phyloP scores from a whole-genome alignment of 2,113 vertebrate genomes.

The Verasper variegatus region DNA sequence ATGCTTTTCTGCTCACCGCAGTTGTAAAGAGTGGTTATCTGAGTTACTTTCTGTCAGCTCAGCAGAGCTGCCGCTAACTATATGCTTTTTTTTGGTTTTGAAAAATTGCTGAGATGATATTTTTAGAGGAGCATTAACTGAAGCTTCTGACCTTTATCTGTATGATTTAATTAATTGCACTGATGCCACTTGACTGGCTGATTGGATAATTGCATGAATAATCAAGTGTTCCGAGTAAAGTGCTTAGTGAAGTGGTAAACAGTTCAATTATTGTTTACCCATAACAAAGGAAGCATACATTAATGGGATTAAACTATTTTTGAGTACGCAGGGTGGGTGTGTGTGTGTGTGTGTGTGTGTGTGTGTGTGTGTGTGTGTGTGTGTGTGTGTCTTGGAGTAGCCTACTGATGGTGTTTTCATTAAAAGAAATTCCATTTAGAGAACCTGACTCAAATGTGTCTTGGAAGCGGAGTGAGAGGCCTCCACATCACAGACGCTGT shows the following conservation, averaged over 20 bases:
- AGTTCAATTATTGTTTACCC: not conserved
- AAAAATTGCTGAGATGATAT: too few species aligned
- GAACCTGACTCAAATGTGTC: conserved; percentile 5
- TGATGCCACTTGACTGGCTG: too few species aligned
- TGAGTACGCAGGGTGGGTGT: not conserved
- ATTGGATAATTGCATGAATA: not conserved
- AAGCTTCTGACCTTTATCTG: not conserved
- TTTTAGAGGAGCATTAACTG: too few species aligned
- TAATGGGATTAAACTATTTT: not conserved
- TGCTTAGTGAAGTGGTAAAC: not conserved
- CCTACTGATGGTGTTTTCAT: not conserved
- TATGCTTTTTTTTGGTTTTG: not conserved
- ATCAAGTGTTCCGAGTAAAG: not conserved
- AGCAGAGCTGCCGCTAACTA: not conserved
- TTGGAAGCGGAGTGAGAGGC: conserved; percentile 7
- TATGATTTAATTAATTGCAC: not conserved
- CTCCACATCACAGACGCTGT: conserved; percentile 39
- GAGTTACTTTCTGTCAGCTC: not conserved
- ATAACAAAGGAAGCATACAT: not conserved
- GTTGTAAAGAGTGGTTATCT: not conserved
- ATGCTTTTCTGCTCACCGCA: not conserved
- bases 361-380: not conserved
- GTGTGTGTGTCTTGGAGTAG: not conserved
- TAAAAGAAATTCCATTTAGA: conserved; percentile 15
- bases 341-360: not conserved